Evolutionary conservation across 2,113 vertebrate genomes (phyloP).

Genomic region (Promerops cafer): DNA sequence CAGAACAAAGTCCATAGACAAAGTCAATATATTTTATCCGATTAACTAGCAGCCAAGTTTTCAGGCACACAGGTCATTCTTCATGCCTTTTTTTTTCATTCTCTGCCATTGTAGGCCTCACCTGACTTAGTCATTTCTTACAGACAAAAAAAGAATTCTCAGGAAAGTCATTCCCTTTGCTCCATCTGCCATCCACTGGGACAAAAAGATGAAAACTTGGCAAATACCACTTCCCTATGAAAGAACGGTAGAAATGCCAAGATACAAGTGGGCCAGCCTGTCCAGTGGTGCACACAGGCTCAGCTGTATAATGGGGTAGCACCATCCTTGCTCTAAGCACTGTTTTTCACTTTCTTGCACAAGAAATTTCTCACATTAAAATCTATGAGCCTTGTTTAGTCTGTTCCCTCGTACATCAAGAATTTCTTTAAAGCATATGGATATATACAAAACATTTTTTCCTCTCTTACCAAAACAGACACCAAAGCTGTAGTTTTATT

Average conservation of each 20-base stretch:
- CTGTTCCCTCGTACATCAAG: background rate
- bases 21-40: background rate
- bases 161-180: background rate
- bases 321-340: background rate
- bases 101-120: background rate
- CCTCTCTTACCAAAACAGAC: background rate
- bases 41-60: background rate
- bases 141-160: background rate
- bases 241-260: background rate
- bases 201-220: background rate
- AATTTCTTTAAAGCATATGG: background rate
- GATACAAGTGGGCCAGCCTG: background rate
- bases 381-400: background rate
- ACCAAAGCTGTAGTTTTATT: background rate
- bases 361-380: background rate
- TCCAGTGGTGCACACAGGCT: background rate
- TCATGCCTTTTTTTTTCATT: background rate
- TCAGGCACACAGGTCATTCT: background rate
- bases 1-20: background rate
- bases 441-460: background rate
- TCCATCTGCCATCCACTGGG: background rate
- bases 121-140: background rate
- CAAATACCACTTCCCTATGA: background rate
- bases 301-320: background rate
- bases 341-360: background rate